These are phyloP conservation scores for Tanypteryx hageni DNA, from an alignment of 2,888 invertebrate species.

Conservation along the genomic window DNA sequence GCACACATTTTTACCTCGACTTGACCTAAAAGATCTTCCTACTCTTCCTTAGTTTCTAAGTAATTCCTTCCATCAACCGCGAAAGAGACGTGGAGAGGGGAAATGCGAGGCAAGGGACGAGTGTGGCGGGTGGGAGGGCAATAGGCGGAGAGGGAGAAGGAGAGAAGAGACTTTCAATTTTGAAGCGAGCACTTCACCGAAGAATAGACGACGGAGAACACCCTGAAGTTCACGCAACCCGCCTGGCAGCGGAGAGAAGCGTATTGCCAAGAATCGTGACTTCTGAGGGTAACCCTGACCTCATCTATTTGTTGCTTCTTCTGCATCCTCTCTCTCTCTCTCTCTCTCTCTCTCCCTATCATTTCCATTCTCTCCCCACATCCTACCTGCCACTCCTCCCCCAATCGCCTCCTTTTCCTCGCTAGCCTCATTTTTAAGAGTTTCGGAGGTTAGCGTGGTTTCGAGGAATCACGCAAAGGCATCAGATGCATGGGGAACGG, in stretches of 20 bases:
- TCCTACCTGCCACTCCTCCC: neutral
- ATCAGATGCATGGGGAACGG: neutral
- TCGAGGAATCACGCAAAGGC: constrained; percentile 27
- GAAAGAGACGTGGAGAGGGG: neutral
- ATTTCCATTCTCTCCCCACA: neutral
- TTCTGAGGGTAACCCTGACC: neutral
- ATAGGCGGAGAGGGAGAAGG: neutral
- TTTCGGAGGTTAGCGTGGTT: neutral
- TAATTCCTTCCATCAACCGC: too few relatives aligned
- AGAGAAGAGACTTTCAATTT: neutral
- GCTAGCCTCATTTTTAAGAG: too few relatives aligned
- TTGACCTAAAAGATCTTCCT: too few relatives aligned
- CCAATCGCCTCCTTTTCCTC: neutral
- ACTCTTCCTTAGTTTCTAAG: too few relatives aligned
- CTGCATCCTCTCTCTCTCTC: neutral
- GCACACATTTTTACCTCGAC: too few relatives aligned
- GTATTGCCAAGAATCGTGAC: neutral
- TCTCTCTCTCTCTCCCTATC: neutral
- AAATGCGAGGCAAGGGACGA: neutral
- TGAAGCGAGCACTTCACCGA: neutral
- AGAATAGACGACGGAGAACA: neutral
- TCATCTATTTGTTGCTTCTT: neutral
- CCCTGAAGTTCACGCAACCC: constrained; percentile 30
- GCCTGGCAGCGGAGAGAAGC: neutral
- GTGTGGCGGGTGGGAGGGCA: neutral